These are phyloP conservation scores for Cantharis flavilabris DNA, from an alignment of 2,888 invertebrate species.

Conservation along the genomic window DNA sequence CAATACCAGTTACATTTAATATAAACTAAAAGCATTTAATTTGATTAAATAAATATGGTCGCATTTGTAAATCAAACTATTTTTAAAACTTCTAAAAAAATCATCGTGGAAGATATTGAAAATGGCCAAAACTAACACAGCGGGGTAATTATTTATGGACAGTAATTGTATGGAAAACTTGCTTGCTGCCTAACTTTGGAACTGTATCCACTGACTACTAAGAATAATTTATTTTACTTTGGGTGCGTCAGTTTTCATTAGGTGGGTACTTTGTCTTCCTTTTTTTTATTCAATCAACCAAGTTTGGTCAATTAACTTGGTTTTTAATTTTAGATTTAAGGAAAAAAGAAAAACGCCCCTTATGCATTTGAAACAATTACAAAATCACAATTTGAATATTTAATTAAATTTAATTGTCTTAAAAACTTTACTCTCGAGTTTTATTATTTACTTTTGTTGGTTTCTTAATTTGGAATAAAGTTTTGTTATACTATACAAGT, in stretches of 20 bases:
- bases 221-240: not conserved
- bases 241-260: not conserved
- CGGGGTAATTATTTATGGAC: too few relatives aligned
- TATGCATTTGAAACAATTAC: slow-evolving; percentile 29
- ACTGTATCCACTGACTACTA: not conserved
- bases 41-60: too few relatives aligned
- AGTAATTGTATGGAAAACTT: too few relatives aligned
- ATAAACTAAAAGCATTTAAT: too few relatives aligned
- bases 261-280: not conserved
- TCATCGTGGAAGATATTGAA: too few relatives aligned
- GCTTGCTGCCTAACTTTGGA: too few relatives aligned
- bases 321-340: slow-evolving; percentile 17
- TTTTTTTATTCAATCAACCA: slow-evolving; percentile 18
- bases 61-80: too few relatives aligned
- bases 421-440: slow-evolving; percentile 30
- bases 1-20: too few relatives aligned
- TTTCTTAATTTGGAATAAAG: slow-evolving; percentile 23
- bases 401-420: slow-evolving; percentile 19
- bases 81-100: too few relatives aligned
- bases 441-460: slow-evolving; percentile 35
- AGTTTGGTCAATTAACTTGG: slow-evolving; percentile 19
- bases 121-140: too few relatives aligned
- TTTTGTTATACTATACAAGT: not conserved
- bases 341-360: slow-evolving; percentile 16
- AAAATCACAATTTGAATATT: slow-evolving; percentile 20